A percentile compares a stretch with the other conserved stretches of the same genome.
phyloP scores from a whole-genome alignment of 1,140 invertebrate species.

The Protaetia brevitarsis region DNA sequence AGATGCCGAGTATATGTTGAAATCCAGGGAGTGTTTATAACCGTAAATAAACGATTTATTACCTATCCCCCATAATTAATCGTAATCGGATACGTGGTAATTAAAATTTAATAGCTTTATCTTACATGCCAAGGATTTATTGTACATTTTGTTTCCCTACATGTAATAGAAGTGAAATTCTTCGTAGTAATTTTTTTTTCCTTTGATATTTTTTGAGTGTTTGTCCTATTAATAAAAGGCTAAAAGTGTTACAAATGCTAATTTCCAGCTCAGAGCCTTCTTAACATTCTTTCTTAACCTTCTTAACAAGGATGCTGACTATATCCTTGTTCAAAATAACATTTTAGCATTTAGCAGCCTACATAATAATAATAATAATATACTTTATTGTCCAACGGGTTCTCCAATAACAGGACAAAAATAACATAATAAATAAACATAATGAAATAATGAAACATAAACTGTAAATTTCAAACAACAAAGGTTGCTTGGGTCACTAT shows the following conservation, averaged over 20 bases:
- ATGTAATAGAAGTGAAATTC: not conserved
- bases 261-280: too few species aligned
- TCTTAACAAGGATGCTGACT: too few species aligned
- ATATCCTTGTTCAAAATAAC: too few species aligned
- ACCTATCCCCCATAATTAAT: conserved; percentile 2
- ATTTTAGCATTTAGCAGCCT: too few species aligned
- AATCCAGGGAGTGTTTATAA: not conserved
- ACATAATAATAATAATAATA: too few species aligned
- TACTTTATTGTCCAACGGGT: too few species aligned
- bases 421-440: too few species aligned
- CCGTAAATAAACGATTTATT: conserved; percentile 19
- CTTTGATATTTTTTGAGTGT: not conserved
- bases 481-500: too few species aligned
- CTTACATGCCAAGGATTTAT: not conserved
- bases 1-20: not conserved
- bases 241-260: not conserved
- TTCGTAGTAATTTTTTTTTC: not conserved
- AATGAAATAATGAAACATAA: too few species aligned
- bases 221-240: not conserved
- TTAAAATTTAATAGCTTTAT: conserved; percentile 21
- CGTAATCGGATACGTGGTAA: conserved; percentile 18
- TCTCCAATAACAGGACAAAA: too few species aligned
- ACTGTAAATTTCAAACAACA: too few species aligned
- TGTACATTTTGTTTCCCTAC: not conserved
- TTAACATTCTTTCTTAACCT: too few species aligned